A percentile compares a stretch with the other conserved stretches of the same genome.
These are phyloP conservation scores for Microchirus variegatus DNA, from an alignment of 2,797 vertebrate species.

Conservation along the genomic window DNA sequence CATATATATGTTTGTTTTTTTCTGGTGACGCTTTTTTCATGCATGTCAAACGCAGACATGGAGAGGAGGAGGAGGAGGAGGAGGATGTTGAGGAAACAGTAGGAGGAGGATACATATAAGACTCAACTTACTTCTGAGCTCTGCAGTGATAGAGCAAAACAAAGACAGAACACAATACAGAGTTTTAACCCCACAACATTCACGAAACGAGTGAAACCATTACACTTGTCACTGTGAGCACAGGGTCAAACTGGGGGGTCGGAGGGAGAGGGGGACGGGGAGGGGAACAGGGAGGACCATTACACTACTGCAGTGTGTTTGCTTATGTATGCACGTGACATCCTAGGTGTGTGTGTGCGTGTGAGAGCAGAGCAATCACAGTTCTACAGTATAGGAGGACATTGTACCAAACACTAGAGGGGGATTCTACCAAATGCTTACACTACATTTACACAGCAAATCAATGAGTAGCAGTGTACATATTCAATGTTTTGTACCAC, in stretches of 20 bases:
- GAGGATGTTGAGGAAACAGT: conserved; percentile 73
- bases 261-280: conserved; percentile 44
- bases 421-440: conserved; percentile 22
- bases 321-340: conserved; percentile 16
- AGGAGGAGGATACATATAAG: conserved; percentile 83
- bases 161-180: conserved; percentile 90
- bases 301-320: conserved; percentile 61
- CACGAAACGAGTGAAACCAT: conserved; percentile 80
- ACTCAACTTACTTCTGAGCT: conserved; percentile 96
- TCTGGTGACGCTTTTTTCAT: conserved; percentile 67
- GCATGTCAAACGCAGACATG: conserved; percentile 83
- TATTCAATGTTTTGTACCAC: conserved; percentile 15
- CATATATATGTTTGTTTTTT: conserved; percentile 15
- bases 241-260: conserved; percentile 60
- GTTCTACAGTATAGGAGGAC: conserved; percentile 19
- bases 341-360: conserved; percentile 28
- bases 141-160: conserved; percentile 90
- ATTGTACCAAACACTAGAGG: conserved; percentile 25
- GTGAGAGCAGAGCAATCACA: conserved; percentile 49
- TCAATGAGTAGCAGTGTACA: conserved; percentile 15
- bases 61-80: conserved; percentile 68
- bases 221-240: conserved; percentile 76
- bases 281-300: conserved; percentile 55
- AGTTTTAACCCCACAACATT: conserved; percentile 86
- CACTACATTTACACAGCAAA: conserved; percentile 24